These are phyloP conservation scores for Cyclopterus lumpus DNA, from an alignment of 2,797 vertebrate species.

Conservation along the genomic window DNA sequence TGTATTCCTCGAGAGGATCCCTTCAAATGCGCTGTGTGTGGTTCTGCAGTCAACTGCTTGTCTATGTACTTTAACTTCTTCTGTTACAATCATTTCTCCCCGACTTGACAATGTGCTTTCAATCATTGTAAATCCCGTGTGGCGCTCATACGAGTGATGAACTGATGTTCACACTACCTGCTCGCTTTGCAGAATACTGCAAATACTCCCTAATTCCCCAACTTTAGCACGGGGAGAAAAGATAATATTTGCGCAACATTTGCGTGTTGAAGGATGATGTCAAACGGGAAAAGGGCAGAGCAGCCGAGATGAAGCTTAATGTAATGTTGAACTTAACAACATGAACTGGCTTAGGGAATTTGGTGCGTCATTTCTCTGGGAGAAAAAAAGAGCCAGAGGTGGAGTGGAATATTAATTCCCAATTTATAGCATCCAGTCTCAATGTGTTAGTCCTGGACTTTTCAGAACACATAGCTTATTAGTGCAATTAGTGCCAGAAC, in stretches of 20 bases:
- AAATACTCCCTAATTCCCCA: slow-evolving; percentile 4
- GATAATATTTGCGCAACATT: slow-evolving; percentile 28
- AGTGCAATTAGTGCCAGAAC: slow-evolving; percentile 38
- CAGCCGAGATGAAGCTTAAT: slow-evolving; percentile 5
- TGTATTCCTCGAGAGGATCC: not conserved
- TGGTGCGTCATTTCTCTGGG: not conserved
- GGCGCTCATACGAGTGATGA: slow-evolving; percentile 16
- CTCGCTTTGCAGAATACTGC: slow-evolving; percentile 12
- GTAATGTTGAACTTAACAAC: not conserved
- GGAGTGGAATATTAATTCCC: not conserved
- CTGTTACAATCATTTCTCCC: not conserved
- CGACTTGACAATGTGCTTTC: not conserved
- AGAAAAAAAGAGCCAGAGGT: not conserved
- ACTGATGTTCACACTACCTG: slow-evolving; percentile 11
- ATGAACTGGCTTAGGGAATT: not conserved
- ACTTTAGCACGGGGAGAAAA: not conserved
- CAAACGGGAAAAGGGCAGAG: not conserved
- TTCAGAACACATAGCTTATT: slow-evolving; percentile 27
- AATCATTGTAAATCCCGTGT: not conserved
- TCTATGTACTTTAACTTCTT: not conserved
- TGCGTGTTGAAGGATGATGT: not conserved
- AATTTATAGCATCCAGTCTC: slow-evolving; percentile 1
- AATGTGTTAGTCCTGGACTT: not conserved
- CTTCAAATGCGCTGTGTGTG: slow-evolving; percentile 5
- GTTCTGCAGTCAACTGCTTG: not conserved